phyloP scores from a whole-genome alignment of 2,113 vertebrate genomes.

The Columbina picui region DNA sequence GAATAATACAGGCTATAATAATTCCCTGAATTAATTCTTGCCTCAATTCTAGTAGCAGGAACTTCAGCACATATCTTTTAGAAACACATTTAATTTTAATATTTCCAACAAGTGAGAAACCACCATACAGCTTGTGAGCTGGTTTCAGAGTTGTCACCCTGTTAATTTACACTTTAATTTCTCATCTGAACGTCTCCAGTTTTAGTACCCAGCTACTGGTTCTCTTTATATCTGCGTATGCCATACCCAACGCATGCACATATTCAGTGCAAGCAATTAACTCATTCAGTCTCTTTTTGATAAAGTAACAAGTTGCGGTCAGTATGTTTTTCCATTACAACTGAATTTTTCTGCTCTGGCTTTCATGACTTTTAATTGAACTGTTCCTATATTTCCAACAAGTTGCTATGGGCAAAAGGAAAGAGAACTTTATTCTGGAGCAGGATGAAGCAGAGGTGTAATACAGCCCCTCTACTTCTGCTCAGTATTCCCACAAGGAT shows the following conservation, averaged over 20 bases:
- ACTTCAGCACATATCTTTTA: not conserved
- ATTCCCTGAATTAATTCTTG: constrained; percentile 2
- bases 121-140: not conserved
- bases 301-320: not conserved
- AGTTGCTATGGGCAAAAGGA: constrained; percentile 32
- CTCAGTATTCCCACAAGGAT: not conserved
- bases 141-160: not conserved
- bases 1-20: constrained; percentile 38
- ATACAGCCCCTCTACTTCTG: not conserved
- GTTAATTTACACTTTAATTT: not conserved
- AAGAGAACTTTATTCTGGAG: not conserved
- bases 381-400: not conserved
- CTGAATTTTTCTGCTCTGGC: not conserved
- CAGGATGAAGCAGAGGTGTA: not conserved
- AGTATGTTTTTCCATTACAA: not conserved
- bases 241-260: rapidly evolving
- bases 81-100: not conserved
- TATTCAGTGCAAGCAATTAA: not conserved
- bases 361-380: not conserved
- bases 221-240: not conserved
- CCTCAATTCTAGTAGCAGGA: not conserved
- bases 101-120: not conserved
- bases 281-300: not conserved
- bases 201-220: not conserved
- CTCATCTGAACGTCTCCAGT: not conserved